Evolutionary conservation across 2,797 vertebrate genomes (phyloP).

Genomic region (Huso huso): DNA sequence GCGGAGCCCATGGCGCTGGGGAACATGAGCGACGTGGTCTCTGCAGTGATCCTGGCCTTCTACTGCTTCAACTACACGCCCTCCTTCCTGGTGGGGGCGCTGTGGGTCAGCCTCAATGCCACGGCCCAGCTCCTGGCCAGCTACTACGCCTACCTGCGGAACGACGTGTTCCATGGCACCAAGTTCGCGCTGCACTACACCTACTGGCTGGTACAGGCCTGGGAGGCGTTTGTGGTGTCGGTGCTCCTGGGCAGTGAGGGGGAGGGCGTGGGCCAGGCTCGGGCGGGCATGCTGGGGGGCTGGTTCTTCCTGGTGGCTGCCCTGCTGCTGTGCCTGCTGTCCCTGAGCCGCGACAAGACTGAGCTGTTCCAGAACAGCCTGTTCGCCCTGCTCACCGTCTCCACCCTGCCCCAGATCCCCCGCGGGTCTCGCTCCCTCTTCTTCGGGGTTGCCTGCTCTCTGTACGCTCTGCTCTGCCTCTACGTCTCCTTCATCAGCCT

Average conservation of each 20-base stretch:
- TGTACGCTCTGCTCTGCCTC: conserved; percentile 20
- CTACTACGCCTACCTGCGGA: conserved; percentile 24
- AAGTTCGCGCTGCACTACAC: conserved; percentile 22
- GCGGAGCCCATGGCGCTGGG: conserved; percentile 29
- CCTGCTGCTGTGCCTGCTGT: conserved; percentile 24
- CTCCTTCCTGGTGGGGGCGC: conserved; percentile 24
- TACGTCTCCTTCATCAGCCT: conserved; percentile 23
- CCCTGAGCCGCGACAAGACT: conserved; percentile 17
- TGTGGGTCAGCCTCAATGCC: conserved; percentile 27
- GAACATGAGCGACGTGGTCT: conserved; percentile 24
- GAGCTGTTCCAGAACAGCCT: conserved; percentile 22
- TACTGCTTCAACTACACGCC: conserved; percentile 24
- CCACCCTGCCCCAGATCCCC: conserved; percentile 24
- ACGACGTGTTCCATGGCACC: conserved; percentile 20
- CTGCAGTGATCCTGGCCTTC: conserved; percentile 25
- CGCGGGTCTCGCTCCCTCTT: conserved; percentile 14
- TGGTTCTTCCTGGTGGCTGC: conserved; percentile 26
- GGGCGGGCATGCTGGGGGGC: conserved; percentile 16
- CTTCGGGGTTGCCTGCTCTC: conserved; percentile 17
- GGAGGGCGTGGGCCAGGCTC: background rate
- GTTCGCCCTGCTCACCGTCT: conserved; percentile 20
- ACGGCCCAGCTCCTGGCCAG: conserved; percentile 21
- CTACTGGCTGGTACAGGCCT: conserved; percentile 25
- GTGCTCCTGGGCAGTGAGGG: background rate
- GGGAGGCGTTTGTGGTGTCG: conserved; percentile 20